A percentile compares a stretch with the other conserved stretches of the same genome.
Evolutionary conservation across 2,797 vertebrate genomes (phyloP).

Genomic region (Crenuchus spilurus): DNA sequence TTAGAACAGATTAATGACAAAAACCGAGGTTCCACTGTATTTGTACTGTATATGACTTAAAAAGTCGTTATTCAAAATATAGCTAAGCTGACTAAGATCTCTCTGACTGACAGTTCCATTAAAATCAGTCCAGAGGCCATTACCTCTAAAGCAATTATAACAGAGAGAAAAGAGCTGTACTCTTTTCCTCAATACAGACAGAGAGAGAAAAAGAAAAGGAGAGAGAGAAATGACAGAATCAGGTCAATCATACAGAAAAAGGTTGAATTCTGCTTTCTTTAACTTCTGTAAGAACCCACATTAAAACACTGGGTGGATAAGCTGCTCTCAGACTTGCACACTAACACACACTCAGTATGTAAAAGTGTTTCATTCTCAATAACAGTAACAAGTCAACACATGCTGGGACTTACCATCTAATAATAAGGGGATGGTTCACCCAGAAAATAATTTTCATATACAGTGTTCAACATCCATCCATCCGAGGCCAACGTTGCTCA

Average conservation of each 20-base stretch:
- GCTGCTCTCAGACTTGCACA: not conserved
- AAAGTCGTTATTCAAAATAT: not conserved
- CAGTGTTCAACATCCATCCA: no score
- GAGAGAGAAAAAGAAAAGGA: not conserved
- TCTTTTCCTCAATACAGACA: not conserved
- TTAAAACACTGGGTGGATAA: not conserved
- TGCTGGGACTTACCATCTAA: no score
- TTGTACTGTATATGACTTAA: no score
- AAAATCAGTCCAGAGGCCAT: not conserved
- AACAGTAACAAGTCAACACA: not conserved
- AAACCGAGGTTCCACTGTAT: no score
- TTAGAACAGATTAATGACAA: no score
- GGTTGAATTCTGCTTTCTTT: slow-evolving; percentile 16
- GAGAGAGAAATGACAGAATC: slow-evolving; percentile 33
- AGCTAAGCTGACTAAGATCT: not conserved
- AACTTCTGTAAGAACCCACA: not conserved
- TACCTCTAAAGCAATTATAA: slow-evolving; percentile 17
- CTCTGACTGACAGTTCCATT: not conserved
- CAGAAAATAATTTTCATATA: no score
- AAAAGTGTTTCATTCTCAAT: not conserved
- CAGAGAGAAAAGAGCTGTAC: slow-evolving; percentile 9
- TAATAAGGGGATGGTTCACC: no score
- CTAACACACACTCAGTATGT: not conserved
- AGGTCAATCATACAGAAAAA: slow-evolving; percentile 32
- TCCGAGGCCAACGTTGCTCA: no score